Evolutionary conservation across 2,888 invertebrate species (phyloP), one percentile per base, ranked within the genome.

Genomic region (Drosophila gaucha): DNA sequence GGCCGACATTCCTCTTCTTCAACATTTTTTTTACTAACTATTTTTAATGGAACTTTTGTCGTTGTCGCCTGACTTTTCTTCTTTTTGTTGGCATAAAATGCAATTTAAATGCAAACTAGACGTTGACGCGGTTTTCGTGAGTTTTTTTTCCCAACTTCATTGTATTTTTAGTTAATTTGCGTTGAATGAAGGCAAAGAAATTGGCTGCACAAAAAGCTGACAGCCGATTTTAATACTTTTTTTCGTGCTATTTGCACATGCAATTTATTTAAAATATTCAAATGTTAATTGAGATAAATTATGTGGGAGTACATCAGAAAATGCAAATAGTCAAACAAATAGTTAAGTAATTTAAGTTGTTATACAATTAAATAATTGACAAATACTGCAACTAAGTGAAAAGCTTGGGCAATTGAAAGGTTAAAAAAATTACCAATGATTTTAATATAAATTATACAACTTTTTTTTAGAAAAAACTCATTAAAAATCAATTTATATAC

Each of bases 51-150:
- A 64, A 55, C 38, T 76, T 62, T 72, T 43, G 54, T 50, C 22
- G 74, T 59, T 59, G 54, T 59, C 63, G 67, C 67, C 56, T 41
- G 56, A 49, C 49, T 43, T 52, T 24, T 26, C 22, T 36, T 16
- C 41, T 47, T 41, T 55, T 31, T 24, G 18, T 41, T 20, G n/a
- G 28, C 14, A 56, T 50, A 63, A 78, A 70, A 73, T 80, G 78
- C 80, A 83, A 83, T 83, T 86, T 80, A 83, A 86, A 83, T 83
- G 82, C 82, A 75, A 83, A 86, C 75, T 63, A 63, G 43, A 46
- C 33, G 54, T 50, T 54, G 52, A 66, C 64, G 41, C 36, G 22
- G 47, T 36, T 44, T 39, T 46, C 10, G n/a, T 14, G 0, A 33
- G 8, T 33, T 41, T 49, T 35, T 46, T 39, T 43, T 30, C 12